Evolutionary conservation across 2,797 vertebrate genomes (phyloP), one percentile per base, ranked within the genome.

Genomic region (Euthynnus affinis): DNA sequence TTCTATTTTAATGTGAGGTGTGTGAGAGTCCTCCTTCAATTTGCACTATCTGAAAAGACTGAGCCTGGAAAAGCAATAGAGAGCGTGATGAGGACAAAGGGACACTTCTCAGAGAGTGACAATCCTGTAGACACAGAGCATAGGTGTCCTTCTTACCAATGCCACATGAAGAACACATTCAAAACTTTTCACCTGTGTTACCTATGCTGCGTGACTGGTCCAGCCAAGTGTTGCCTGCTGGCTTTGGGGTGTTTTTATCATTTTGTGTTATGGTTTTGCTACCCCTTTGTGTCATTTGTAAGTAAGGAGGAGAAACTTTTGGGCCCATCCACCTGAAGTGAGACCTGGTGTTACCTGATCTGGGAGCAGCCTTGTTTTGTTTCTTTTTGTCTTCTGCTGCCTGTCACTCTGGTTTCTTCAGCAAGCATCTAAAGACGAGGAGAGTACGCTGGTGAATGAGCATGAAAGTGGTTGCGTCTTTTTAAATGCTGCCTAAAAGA

Each of bases 1-100:
- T 81, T 42, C 18, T 56, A 3, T 69, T 71, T 27, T 61, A 18
- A 75, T 15, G 71, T 55, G 71, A 73, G 34, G 6, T 32, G 29
- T 32, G 27, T 37, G 3, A 53, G 22, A 53, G 65, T 72, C 74
- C 66, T 77, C 68, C 57, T 81, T 78, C 60, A 63, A 53, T 61
- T 88, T 88, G 84, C 87, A 90, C 87, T 84, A 87, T 75, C 57
- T 34, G 22, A 72, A 68, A 65, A 82, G 58, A 72, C 75, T 71
- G 59, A 67, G 76, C 49, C 68, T 68, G 48, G 65, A 71, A 71
- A 78, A 80, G 67, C 68, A 66, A 70, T 25, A 58, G 27, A 63
- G 34, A 60, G 40, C 37, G 40, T 27, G 20, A 65, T 0, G 20
- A 71, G 59, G 59, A 80, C 49, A 32, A 58, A 67, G 8, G 51